Percentiles rank a stretch among this genome's conserved stretches.
Conservation (phyloP, 2,888 invertebrate species). For the Celastrina argiolus region DNA sequence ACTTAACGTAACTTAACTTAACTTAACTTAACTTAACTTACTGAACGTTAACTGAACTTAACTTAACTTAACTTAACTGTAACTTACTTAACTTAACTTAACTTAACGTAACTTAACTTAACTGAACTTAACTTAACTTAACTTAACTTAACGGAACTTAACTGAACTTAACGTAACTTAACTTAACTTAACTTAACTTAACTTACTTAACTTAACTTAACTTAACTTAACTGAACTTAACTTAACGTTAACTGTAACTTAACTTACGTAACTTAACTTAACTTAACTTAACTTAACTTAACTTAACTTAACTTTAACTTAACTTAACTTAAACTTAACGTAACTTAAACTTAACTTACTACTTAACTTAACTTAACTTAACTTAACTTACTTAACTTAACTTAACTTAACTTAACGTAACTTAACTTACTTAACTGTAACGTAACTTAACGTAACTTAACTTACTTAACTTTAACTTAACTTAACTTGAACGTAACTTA, state of each 20-base stretch:
- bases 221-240: constrained; percentile 33
- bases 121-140: neutral
- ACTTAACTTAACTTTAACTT: constrained; percentile 31
- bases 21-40: no score
- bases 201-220: constrained; percentile 31
- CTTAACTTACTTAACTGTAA: neutral
- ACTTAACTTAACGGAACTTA: constrained; percentile 29
- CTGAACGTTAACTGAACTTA: neutral
- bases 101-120: constrained; percentile 28
- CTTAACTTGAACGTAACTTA: no score
- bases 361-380: constrained; percentile 30
- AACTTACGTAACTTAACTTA: constrained; percentile 30
- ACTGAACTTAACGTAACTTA: neutral
- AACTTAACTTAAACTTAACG: constrained; percentile 30
- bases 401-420: neutral
- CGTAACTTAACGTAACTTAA: no score
- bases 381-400: neutral
- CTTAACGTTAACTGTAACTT: constrained; percentile 32
- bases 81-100: neutral
- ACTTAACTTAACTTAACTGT: constrained; percentile 28
- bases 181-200: constrained; percentile 32
- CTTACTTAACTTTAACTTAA: no score
- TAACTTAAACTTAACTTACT: constrained; percentile 34
- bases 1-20: no score
- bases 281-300: constrained; percentile 31